Base-by-base conservation (phyloP, 2,113 vertebrate genomes). In the Aldabrachelys gigantea region DNA sequence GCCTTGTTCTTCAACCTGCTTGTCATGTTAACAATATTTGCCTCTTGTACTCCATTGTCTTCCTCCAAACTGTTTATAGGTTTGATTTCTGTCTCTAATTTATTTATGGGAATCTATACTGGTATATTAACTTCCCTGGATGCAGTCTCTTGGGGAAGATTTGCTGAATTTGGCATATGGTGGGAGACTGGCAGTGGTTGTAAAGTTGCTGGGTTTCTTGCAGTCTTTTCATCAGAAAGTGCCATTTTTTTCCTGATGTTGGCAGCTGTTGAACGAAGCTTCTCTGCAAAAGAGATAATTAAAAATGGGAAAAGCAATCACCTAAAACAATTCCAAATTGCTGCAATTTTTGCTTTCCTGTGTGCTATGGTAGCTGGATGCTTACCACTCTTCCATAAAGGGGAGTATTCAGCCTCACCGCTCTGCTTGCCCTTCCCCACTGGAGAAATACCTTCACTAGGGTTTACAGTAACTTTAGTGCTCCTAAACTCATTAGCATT, bases 101-200 rank as follows among this genome's bases (percentile, higher is more conserved):
- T 99, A 94, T 97, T 99, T 82, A 99, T 99, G 57, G 99, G 99
- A 78, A 75, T 99, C 84, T 99, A 99, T 44, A 99, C 99, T 2
- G 98, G 98, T 27, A 98, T 99, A 95, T 98, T 99, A 97, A 99
- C 98, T 10, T 98, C 98, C 84, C 97, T 99, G 89, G 99, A 99
- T 91, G 98, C 98, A 1, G 98, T 98, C 72, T 99, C 99, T 52
- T 99, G 99, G 99, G 99, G 99, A 92, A 98, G 98, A 84, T 99
- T 99, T 65, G 98, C 99, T 1, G 98, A 99, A 89, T 99, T 99
- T 80, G 99, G 99, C 12, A 98, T 99, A 91, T 99, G 99, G 99
- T 99, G 99, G 99, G 99, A 99, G 97, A 99, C 98, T 14, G 99
- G 99, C 82, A 98, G 97, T 0, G 99, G 99, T 56, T 99, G 99